Evolutionary conservation across 2,888 invertebrate genomes (phyloP), one percentile per base, ranked within the genome.

Genomic region (Miltochrista miniata): DNA sequence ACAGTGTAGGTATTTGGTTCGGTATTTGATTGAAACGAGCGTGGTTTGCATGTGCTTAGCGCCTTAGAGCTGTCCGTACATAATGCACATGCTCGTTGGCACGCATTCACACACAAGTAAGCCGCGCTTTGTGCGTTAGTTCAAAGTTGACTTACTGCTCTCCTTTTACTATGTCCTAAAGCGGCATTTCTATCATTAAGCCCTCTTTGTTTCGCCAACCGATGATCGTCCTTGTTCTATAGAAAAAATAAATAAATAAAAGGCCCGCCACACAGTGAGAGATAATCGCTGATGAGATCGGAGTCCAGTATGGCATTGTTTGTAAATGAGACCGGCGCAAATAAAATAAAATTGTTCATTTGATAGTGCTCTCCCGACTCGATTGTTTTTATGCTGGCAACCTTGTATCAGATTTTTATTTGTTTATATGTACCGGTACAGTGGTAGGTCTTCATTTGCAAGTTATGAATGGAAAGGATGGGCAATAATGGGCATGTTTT

Each of bases 241-340:
- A 58, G 59, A 59, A 59, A 66, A 64, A 57, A 67, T 59, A 71
- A 64, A 59, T 52, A 61, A 55, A 66, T 62, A 72, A 61, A 63
- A 59, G 56, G 58, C 46, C 50, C 51, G 59, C 68, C 65, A 63
- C 67, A 65, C 70, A 71, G 58, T 74, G 71, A 74, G 72, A 82
- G 81, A 83, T 82, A 82, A 87, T 85, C 85, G 70, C 69, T 76
- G 83, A 86, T 84, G 81, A 75, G 81, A 87, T 88, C 84, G 79
- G 67, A 57, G 67, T 69, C 68, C 65, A 72, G 72, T 76, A 80
- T 79, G 74, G 79, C 79, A 88, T 87, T 88, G 87, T 89, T 88
- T 87, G 87, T 81, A 85, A 87, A 88, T 86, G 85, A 85, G 83
- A 81, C 73, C 75, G 66, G 56, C 56, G 68, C 70, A 77, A 79